A percentile compares a stretch with the other conserved stretches of the same genome.
These are phyloP conservation scores for Ciconia boyciana DNA, from an alignment of 2,113 vertebrate genomes.

Conservation along the genomic window DNA sequence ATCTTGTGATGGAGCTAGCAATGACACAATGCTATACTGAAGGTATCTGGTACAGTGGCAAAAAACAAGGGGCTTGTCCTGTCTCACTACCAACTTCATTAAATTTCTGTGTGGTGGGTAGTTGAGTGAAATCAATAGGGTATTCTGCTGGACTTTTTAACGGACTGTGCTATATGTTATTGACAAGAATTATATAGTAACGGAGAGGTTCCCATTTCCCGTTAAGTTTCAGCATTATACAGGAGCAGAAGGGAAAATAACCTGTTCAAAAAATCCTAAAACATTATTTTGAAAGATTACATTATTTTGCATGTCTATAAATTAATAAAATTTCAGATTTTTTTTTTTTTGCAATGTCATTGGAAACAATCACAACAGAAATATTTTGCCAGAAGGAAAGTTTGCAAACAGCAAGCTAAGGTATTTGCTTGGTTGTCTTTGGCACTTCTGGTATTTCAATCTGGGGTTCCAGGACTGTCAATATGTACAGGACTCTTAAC, in stretches of 20 bases:
- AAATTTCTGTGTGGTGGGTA: not conserved
- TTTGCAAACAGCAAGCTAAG: not conserved
- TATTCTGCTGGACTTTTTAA: not conserved
- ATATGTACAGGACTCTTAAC: not conserved
- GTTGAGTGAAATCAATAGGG: not conserved
- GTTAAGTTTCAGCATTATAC: not conserved
- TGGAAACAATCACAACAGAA: not conserved
- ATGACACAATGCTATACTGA: not conserved
- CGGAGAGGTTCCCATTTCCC: not conserved
- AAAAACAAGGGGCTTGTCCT: not conserved
- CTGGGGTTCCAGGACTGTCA: not conserved
- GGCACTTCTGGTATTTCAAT: not conserved
- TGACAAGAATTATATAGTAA: not conserved
- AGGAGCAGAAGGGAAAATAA: not conserved
- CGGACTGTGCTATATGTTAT: not conserved
- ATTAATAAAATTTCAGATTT: not conserved
- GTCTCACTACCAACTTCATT: not conserved
- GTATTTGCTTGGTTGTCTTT: not conserved
- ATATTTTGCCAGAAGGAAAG: not conserved
- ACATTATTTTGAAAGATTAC: not conserved
- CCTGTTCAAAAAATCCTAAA: not conserved
- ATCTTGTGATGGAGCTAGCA: not conserved
- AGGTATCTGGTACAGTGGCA: not conserved
- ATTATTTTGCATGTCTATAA: not conserved
- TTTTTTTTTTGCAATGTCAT: not conserved